These are phyloP conservation scores for Synergus itoensis DNA, from an alignment of 2,888 invertebrate genomes.

Conservation along the genomic window DNA sequence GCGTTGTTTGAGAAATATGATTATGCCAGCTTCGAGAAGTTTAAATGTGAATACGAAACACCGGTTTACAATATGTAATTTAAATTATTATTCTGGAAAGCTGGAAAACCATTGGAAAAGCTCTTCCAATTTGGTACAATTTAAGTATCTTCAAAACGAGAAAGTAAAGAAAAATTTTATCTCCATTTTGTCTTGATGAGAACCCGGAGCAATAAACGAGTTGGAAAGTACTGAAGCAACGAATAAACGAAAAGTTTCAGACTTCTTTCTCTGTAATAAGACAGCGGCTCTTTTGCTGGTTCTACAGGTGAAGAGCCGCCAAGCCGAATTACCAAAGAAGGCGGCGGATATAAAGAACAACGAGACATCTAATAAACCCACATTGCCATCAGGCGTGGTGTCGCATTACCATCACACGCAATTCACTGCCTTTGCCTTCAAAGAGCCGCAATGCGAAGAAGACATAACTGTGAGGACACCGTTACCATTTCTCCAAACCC, in stretches of 20 bases:
- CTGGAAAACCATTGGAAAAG: too few relatives aligned
- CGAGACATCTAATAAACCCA: conserved; percentile 46
- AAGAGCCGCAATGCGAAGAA: background rate
- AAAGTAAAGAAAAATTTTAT: background rate
- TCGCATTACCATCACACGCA: conserved; percentile 46
- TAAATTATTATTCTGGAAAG: background rate
- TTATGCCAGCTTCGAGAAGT: background rate
- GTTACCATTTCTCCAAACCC: conserved; percentile 1
- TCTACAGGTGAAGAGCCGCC: conserved; percentile 20
- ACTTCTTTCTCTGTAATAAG: conserved; percentile 18
- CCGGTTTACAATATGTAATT: background rate
- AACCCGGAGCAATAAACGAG: background rate
- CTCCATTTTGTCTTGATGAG: background rate
- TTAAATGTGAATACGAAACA: background rate
- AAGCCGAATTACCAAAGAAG: conserved; percentile 36
- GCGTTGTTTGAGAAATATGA: background rate
- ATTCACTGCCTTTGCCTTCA: conserved; percentile 33
- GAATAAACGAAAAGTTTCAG: background rate
- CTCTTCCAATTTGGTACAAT: too few relatives aligned
- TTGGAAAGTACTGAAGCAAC: conserved; percentile 8
- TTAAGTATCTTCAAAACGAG: background rate
- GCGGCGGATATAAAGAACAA: conserved; percentile 38
- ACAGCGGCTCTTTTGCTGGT: conserved; percentile 17
- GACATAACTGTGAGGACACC: conserved; percentile 4
- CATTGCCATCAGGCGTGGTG: conserved; percentile 43